Base-by-base conservation (phyloP, 30 jellyfish, hydroid and myxozoan species). In the Cassiopea xamachana region DNA sequence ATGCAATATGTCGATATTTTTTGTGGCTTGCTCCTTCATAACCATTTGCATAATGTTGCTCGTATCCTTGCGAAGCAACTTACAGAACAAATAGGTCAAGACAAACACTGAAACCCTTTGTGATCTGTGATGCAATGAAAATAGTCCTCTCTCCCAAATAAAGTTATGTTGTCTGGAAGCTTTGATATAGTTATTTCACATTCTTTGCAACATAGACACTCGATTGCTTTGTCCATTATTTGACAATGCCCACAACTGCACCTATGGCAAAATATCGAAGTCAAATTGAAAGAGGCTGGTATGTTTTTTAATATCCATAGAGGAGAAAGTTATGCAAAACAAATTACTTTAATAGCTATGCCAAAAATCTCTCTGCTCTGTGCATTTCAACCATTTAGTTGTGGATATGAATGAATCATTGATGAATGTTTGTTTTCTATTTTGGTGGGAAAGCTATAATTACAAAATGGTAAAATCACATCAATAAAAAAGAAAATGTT, bases 231-330 rank as follows among this genome's bases (percentile, higher is more conserved):
- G 84, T 44, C 84, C 69, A 82, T 82, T 1, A 62, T 18, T 82
- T 82, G 90, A 68, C 90, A 69, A 82, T 82, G 90, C 17, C 48
- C 90, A 82, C 90, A 82, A 62, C 84, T 82, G 84, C 83, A 82
- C 81, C 82, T 27, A 45, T 1, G 90, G 90, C 70, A 82, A 82
- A 82, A 82, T 77, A 77, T 77, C 70, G 72, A 39, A 27, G 4
- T 77, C 86, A 77, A 75, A 75, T 9, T 75, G 69, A 27, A 75
- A 75, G 84, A 75, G 84, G 49, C 60, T 75, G 84, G 86, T 77
- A 13, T 55, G 73, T 77, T 77, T 47, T 39, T 44, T 77, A 77
- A 5, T 5, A 1, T 10, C 47, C 72, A 39, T 77, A 64, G 47
- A 47, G 86, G 73, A 77, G 72, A 72, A 77, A 77, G 59, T 55